phyloP scores from a whole-genome alignment of 2,888 invertebrate species.

The Drosophila dives region DNA sequence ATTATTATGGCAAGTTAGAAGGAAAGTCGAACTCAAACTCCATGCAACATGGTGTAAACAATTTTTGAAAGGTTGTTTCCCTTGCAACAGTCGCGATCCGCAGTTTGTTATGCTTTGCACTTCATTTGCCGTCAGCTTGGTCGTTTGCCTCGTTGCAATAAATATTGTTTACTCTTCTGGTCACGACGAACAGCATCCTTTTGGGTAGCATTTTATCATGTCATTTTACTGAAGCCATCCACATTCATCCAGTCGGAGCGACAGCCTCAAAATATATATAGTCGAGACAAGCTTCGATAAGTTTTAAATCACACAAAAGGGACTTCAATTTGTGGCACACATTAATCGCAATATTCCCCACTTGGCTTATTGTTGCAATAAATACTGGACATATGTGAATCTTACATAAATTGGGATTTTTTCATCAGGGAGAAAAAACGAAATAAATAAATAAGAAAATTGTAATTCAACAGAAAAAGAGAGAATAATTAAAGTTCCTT shows the following conservation, averaged over 20 bases:
- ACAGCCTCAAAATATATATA: slow-evolving; percentile 41
- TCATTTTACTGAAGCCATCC: slow-evolving; percentile 66
- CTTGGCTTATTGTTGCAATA: not conserved
- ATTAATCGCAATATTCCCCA: slow-evolving; percentile 8
- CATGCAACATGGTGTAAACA: slow-evolving; percentile 55
- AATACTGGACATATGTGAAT: not conserved
- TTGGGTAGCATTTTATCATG: slow-evolving; percentile 73
- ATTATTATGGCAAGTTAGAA: slow-evolving; percentile 63
- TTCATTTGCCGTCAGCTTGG: slow-evolving; percentile 63
- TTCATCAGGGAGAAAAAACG: not conserved
- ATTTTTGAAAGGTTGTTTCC: slow-evolving; percentile 77
- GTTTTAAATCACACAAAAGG: slow-evolving; percentile 58
- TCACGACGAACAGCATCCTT: slow-evolving; percentile 52
- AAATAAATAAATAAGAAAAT: not conserved
- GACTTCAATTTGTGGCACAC: slow-evolving; percentile 47
- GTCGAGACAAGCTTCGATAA: slow-evolving; percentile 54
- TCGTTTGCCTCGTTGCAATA: slow-evolving; percentile 50
- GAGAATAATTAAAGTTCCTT: not conserved
- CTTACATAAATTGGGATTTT: not conserved
- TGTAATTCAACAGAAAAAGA: not conserved
- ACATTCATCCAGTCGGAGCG: slow-evolving; percentile 66
- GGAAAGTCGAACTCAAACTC: slow-evolving; percentile 19
- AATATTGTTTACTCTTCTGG: slow-evolving; percentile 70
- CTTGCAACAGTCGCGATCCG: slow-evolving; percentile 62
- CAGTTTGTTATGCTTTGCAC: slow-evolving; percentile 73